These are phyloP conservation scores for Athrips mouffetella DNA, from an alignment of 2,888 invertebrate species.

Conservation along the genomic window DNA sequence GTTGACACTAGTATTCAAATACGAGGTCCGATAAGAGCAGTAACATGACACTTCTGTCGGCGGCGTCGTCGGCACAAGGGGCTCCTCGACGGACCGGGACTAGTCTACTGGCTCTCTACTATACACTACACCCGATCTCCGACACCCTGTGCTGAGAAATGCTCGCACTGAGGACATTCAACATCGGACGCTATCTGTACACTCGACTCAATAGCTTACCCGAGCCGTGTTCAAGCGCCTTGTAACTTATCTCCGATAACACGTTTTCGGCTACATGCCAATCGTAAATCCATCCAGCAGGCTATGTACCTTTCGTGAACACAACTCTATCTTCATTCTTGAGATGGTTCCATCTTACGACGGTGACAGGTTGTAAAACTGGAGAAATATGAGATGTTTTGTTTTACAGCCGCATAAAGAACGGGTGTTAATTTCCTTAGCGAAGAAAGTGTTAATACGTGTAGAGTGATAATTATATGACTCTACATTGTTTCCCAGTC, in stretches of 20 bases:
- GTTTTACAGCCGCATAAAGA: constrained; percentile 39
- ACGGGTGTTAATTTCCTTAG: constrained; percentile 30
- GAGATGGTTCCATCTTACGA: constrained; percentile 24
- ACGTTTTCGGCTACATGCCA: constrained; percentile 18
- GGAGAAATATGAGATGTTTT: constrained; percentile 38
- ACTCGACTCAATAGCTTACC: constrained; percentile 38
- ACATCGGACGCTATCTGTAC: constrained; percentile 31
- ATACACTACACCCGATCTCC: neutral
- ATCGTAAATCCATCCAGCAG: constrained; percentile 14
- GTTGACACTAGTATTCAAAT: constrained; percentile 55
- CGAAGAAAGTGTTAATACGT: constrained; percentile 21
- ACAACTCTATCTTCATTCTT: constrained; percentile 17
- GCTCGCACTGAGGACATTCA: constrained; percentile 41
- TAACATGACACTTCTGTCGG: constrained; percentile 51
- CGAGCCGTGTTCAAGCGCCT: constrained; percentile 24
- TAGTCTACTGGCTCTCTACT: constrained; percentile 17
- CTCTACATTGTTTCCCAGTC: constrained; percentile 7
- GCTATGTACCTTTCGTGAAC: constrained; percentile 17
- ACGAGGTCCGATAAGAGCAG: constrained; percentile 54
- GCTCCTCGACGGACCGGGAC: constrained; percentile 27
- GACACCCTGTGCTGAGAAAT: constrained; percentile 11
- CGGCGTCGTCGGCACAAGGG: constrained; percentile 31
- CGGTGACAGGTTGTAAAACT: constrained; percentile 41
- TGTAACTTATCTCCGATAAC: constrained; percentile 39
- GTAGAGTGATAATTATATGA: constrained; percentile 7